These are phyloP conservation scores for Apolygus lucorum DNA, from an alignment of 1,140 invertebrate species.

Conservation along the genomic window DNA sequence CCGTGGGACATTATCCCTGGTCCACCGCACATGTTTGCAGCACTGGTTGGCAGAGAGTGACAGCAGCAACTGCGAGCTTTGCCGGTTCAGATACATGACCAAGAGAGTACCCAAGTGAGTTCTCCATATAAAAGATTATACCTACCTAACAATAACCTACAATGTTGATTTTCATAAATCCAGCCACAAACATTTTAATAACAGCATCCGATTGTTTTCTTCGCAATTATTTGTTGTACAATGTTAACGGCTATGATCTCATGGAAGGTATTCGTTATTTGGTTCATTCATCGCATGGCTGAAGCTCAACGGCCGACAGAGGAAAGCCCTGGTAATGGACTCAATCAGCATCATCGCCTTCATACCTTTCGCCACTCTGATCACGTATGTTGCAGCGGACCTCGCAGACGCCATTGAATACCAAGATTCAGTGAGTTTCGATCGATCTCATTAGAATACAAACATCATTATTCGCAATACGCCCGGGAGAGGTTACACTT, in stretches of 20 bases:
- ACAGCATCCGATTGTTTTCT: too few relatives aligned
- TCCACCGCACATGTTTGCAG: conserved; percentile 57
- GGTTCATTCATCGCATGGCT: neutral
- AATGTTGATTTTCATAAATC: too few relatives aligned
- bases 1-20: conserved; percentile 52
- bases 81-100: conserved; percentile 31
- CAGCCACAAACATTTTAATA: too few relatives aligned
- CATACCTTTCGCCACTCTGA: neutral
- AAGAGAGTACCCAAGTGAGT: conserved; percentile 22
- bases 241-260: too few relatives aligned
- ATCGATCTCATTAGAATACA: neutral
- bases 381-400: neutral
- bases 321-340: neutral
- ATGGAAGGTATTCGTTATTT: neutral
- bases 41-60: conserved; percentile 55
- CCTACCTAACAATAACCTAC: too few relatives aligned
- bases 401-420: neutral
- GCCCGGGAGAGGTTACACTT: too few relatives aligned
- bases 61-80: conserved; percentile 50
- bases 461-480: too few relatives aligned
- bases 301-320: neutral
- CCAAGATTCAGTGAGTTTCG: neutral
- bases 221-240: too few relatives aligned
- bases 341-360: neutral
- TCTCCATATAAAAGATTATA: too few relatives aligned